Conservation (phyloP, 2,888 invertebrate species). For the Apamea epomidion region DNA sequence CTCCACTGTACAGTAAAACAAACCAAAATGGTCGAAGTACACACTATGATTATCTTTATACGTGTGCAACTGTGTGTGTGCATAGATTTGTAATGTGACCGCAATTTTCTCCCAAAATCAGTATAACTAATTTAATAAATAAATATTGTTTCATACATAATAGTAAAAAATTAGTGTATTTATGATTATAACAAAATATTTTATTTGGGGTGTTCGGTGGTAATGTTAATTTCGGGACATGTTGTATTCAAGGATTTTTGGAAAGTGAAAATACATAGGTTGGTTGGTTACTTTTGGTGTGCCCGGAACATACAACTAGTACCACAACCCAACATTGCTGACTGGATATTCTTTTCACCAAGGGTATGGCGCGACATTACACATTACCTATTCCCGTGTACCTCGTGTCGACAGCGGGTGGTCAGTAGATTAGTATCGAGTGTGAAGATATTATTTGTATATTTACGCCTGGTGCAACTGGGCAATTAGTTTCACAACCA, state of each 20-base stretch:
- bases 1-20: too few species aligned
- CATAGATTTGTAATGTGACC: not conserved
- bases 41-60: too few species aligned
- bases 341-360: not conserved
- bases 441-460: not conserved
- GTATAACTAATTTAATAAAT: not conserved
- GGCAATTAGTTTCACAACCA: not conserved
- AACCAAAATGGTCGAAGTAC: not conserved
- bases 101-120: not conserved
- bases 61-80: not conserved
- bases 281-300: not conserved
- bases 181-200: too few species aligned
- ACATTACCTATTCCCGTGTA: not conserved
- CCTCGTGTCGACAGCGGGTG: not conserved
- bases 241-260: not conserved
- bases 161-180: too few species aligned
- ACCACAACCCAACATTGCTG: not conserved
- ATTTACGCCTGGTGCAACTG: not conserved
- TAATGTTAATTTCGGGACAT: not conserved
- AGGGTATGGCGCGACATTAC: not conserved
- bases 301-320: not conserved
- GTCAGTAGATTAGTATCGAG: not conserved
- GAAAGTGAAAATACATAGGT: not conserved
- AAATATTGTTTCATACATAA: too few species aligned
- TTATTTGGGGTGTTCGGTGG: too few species aligned